Evolutionary conservation across 2,888 invertebrate genomes (phyloP), one percentile per base, ranked within the genome.

Genomic region (Panzeria rudis): DNA sequence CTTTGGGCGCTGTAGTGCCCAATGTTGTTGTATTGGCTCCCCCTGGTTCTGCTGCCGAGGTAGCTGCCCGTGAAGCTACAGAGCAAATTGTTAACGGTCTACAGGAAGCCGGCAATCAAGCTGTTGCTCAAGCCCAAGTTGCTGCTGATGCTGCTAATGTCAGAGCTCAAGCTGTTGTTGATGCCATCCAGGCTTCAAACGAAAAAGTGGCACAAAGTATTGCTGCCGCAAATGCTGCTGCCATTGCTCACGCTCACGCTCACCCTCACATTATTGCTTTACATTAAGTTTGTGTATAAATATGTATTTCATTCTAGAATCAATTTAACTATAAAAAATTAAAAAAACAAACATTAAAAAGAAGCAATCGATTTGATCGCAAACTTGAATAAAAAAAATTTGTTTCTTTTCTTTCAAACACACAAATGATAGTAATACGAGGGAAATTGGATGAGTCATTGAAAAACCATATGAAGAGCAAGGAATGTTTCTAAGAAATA

Each of bases 101-200:
- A 15, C 82, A 83, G 17, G 82, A 82, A 71, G 78, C 78, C 9
- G 82, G 56, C 13, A 82, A 82, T 71, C 82, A 85, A 47, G 86
- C 64, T 4, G 84, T 73, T n/a, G 86, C 20, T 2, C 75, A 15
- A 6, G 84, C 84, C 20, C 84, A 86, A 66, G 76, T 83, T 1
- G 89, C 87, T 52, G 85, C 79, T 1, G 84, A 82, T 61, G 83
- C 77, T 47, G 85, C 80, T 29, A 64, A 32, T 11, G 89, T 89
- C 0, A 88, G 88, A 20, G 89, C 86, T 8, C 89, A 89, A 3
- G 91, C 90, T 13, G 88, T 86, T 8, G 41, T 68, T 77, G 80
- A 52, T 59, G 78, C 78, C 15, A 54, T 32, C 0, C 81, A 62
- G 25, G 84, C 82, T n/a, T 76, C 76, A 0, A 81, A 61, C 15